A percentile compares a stretch with the other conserved stretches of the same genome.
phyloP scores from a whole-genome alignment of 1,140 invertebrate genomes.

The Pararge aegeria region DNA sequence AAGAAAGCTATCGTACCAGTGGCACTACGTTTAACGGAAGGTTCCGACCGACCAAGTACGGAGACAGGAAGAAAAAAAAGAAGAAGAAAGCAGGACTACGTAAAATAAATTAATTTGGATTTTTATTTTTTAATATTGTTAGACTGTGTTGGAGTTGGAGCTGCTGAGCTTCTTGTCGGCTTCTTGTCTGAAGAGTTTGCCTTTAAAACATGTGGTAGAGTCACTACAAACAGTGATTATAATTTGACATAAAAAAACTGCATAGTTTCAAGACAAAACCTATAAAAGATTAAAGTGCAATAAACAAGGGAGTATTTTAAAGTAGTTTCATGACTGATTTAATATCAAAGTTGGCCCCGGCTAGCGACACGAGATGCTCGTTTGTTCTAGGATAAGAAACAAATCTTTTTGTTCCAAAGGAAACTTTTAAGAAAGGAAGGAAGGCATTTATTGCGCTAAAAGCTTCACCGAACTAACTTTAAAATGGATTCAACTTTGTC shows the following conservation, averaged over 20 bases:
- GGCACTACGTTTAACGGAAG: too few species aligned
- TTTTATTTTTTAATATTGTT: too few species aligned
- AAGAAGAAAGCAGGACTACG: too few species aligned
- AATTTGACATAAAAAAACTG: background rate
- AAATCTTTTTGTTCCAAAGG: slow-evolving; percentile 73
- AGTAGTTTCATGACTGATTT: slow-evolving; percentile 32
- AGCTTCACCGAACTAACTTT: slow-evolving; percentile 73
- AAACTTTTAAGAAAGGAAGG: slow-evolving; percentile 77
- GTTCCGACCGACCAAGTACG: too few species aligned
- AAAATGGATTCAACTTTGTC: slow-evolving; percentile 77
- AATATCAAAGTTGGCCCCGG: slow-evolving; percentile 37
- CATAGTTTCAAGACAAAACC: slow-evolving; percentile 8
- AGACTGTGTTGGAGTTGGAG: too few species aligned
- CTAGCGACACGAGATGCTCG: slow-evolving; percentile 45
- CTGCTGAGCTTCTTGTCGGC: too few species aligned
- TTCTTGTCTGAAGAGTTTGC: too few species aligned
- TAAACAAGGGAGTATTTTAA: slow-evolving; percentile 21
- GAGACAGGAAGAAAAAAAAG: too few species aligned
- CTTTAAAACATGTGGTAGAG: too few species aligned
- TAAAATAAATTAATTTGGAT: too few species aligned
- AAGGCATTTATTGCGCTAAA: slow-evolving; percentile 78
- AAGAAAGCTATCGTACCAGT: too few species aligned
- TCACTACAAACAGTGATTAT: too few species aligned
- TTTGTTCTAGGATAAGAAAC: slow-evolving; percentile 64
- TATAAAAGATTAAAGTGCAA: slow-evolving; percentile 21